Evolutionary conservation across 2,797 vertebrate genomes (phyloP), one percentile per base, ranked within the genome.

Genomic region (Epinephelus awoara): DNA sequence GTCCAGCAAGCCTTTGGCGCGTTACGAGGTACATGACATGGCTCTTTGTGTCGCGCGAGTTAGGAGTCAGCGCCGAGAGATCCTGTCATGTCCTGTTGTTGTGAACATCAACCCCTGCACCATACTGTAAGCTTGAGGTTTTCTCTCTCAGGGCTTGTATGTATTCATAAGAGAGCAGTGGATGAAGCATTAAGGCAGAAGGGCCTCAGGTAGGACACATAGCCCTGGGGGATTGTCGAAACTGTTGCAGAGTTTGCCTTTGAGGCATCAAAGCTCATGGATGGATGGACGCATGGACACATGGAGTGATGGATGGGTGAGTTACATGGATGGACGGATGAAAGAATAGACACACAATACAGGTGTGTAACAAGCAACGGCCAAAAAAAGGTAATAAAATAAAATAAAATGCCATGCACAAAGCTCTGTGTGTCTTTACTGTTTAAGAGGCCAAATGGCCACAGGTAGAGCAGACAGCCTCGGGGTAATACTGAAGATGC

Each of bases 51-150:
- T 86, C 54, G 64, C 52, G 4, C 72, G 65, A 91, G 85, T 85
- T 83, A n/a, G 72, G 57, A 89, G 84, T 84, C 77, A 47, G 63
- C 51, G 74, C 72, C 34, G 25, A 77, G 77, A 86, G 72, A 91
- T 85, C 57, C 86, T 90, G 90, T 91, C 92, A 87, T 89, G 88
- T 92, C 70, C 77, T 73, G 80, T 91, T 90, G 88, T 91, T 61
- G 51, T 80, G 75, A 90, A 91, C 88, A 91, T 89, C 90, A 88
- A 69, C 87, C 90, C 64, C 77, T 89, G 80, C 80, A 78, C 85
- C 83, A 44, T 34, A 79, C 61, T 84, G 84, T 87, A 61, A 65
- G 81, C 78, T 80, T 55, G 71, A 88, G 74, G 73, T 86, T 87
- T 86, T 67, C 76, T 81, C 79, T 89, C 89, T 19, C 17, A 85